These are phyloP conservation scores for Apis laboriosa DNA, from an alignment of 1,140 invertebrate genomes.

Conservation along the genomic window DNA sequence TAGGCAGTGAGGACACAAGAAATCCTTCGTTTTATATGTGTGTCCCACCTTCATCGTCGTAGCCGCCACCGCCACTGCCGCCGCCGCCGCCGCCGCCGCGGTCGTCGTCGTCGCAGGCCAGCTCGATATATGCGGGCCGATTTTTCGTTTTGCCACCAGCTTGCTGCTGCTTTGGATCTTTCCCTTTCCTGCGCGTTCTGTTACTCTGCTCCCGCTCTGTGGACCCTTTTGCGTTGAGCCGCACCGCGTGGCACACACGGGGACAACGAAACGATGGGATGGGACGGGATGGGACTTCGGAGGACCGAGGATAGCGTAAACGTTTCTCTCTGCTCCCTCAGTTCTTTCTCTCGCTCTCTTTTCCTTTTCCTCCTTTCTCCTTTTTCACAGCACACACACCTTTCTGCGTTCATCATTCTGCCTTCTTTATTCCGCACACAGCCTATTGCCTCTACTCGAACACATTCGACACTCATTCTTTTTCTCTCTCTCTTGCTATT, in stretches of 20 bases:
- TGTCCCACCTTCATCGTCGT: conserved; percentile 61
- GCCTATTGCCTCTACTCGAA: conserved; percentile 28
- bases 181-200: conserved; percentile 67
- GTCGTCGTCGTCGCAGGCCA: conserved; percentile 65
- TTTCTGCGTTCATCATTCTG: conserved; percentile 55
- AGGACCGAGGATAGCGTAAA: conserved; percentile 69
- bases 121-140: conserved; percentile 72
- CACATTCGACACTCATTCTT: conserved; percentile 19
- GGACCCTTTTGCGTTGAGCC: conserved; percentile 75
- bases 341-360: conserved; percentile 51
- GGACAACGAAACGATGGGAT: conserved; percentile 62
- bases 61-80: conserved; percentile 35
- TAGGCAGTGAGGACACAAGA: conserved; percentile 68
- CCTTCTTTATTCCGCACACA: conserved; percentile 32
- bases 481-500: conserved; percentile 14
- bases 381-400: conserved; percentile 53
- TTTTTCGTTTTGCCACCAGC: conserved; percentile 74
- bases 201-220: conserved; percentile 54
- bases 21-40: conserved; percentile 69
- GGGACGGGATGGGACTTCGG: conserved; percentile 48
- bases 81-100: conserved; percentile 55
- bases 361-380: conserved; percentile 35
- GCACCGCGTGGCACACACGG: conserved; percentile 73
- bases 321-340: conserved; percentile 41
- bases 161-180: conserved; percentile 72